Conservation (phyloP, 92 coral and sea anemone genomes). For the Parazoanthus swiftii region DNA sequence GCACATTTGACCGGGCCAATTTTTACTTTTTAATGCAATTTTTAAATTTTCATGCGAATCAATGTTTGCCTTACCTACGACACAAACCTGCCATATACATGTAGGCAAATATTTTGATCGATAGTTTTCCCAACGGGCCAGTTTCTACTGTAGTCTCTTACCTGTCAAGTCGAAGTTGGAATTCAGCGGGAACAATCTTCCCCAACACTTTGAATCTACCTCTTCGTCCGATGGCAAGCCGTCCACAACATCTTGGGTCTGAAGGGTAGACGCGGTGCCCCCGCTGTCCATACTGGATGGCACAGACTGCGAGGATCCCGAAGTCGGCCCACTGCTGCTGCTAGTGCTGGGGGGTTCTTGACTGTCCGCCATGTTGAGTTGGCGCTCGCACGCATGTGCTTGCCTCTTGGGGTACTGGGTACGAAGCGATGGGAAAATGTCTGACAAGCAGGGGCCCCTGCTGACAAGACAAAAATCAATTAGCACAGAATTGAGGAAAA, state of each 20-base stretch:
- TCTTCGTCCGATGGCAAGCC: conserved; percentile 33
- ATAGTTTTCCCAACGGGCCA: background rate
- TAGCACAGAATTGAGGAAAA: no score
- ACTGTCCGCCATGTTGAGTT: conserved; percentile 27
- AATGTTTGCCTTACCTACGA: no score
- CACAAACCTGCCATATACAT: no score
- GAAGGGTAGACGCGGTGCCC: conserved; percentile 17
- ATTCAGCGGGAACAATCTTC: conserved; percentile 24
- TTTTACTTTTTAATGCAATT: no score
- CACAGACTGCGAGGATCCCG: conserved; percentile 37
- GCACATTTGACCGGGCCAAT: no score
- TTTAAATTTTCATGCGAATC: no score
- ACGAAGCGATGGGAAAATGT: background rate
- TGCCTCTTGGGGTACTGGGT: background rate
- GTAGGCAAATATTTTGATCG: background rate
- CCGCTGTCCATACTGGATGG: conserved; percentile 42
- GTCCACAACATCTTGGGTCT: conserved; percentile 37
- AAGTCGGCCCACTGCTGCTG: conserved; percentile 31
- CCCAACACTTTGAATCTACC: conserved; percentile 15
- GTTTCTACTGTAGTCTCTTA: background rate
- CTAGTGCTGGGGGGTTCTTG: conserved; percentile 10
- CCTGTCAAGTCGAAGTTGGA: conserved; percentile 40
- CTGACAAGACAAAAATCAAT: no score
- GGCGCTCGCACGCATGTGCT: background rate
- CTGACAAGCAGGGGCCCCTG: no score